Percentiles rank a stretch among this genome's conserved stretches.
Conservation (phyloP, 2,797 vertebrate species). For the Orientallactaga sibirica region DNA sequence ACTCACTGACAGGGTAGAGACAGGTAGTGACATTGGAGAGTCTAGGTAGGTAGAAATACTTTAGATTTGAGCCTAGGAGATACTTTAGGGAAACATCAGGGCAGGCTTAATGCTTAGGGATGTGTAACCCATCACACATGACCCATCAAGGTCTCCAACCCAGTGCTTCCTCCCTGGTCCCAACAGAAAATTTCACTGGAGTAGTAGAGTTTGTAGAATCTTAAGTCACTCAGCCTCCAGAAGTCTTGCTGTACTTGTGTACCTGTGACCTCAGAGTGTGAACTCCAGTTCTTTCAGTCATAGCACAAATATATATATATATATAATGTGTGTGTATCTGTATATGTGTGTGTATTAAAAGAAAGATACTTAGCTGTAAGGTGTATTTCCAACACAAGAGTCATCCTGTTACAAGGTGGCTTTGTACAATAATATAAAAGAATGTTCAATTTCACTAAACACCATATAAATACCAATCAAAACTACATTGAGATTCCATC, state of each 20-base stretch:
- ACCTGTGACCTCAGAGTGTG: neutral
- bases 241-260: neutral
- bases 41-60: neutral
- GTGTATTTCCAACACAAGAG: slow-evolving; percentile 3
- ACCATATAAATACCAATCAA: too few relatives aligned
- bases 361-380: too few relatives aligned
- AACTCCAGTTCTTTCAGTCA: neutral
- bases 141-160: slow-evolving; percentile 46
- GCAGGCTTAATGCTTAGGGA: slow-evolving; percentile 5
- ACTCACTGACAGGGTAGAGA: neutral
- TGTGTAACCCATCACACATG: neutral
- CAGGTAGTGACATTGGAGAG: neutral
- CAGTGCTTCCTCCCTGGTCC: slow-evolving; percentile 33
- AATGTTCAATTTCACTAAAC: neutral
- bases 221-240: neutral
- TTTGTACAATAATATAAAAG: neutral
- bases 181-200: slow-evolving; percentile 44
- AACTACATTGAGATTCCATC: too few relatives aligned
- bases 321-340: too few relatives aligned
- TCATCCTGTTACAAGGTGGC: neutral
- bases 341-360: too few relatives aligned
- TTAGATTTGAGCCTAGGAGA: neutral
- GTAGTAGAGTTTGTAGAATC: neutral
- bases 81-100: neutral
- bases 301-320: neutral